phyloP scores from a whole-genome alignment of 2,113 vertebrate species.

The Rostratula benghalensis region DNA sequence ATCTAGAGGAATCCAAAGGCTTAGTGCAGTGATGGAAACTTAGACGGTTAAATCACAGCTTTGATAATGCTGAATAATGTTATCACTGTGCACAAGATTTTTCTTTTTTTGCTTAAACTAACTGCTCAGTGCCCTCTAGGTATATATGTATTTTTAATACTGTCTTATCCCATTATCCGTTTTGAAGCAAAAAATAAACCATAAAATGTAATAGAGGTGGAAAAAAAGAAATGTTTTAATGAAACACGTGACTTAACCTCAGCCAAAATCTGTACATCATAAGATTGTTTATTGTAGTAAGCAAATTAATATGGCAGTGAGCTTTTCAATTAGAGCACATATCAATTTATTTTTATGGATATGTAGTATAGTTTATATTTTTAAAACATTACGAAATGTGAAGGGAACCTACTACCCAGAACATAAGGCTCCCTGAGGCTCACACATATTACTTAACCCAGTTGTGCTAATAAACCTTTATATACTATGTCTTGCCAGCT shows the following conservation, averaged over 20 bases:
- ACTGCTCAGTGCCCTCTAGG: not conserved
- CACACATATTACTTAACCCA: conserved; percentile 60
- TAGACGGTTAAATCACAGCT: not conserved
- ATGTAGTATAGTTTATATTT: conserved; percentile 55
- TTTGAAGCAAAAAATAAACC: not conserved
- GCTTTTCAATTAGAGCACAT: conserved; percentile 59
- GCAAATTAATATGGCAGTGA: conserved; percentile 59
- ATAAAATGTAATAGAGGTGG: not conserved
- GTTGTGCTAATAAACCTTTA: conserved; percentile 74
- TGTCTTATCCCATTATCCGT: not conserved
- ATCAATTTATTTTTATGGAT: conserved; percentile 66
- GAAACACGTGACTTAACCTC: conserved; percentile 14
- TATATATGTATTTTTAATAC: not conserved
- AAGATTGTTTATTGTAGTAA: conserved; percentile 56
- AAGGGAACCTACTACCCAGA: conserved; percentile 41
- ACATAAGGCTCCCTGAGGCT: conserved; percentile 50
- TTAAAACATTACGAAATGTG: conserved; percentile 55
- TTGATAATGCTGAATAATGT: not conserved
- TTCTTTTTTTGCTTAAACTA: not conserved
- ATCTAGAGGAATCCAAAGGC: not conserved
- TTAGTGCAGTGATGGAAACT: not conserved
- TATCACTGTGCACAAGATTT: not conserved
- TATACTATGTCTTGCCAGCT: conserved; percentile 55
- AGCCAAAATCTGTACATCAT: conserved; percentile 21
- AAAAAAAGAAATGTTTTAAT: conserved; percentile 32